phyloP scores from a whole-genome alignment of 2,888 invertebrate genomes.

The Drosophila antonietae region DNA sequence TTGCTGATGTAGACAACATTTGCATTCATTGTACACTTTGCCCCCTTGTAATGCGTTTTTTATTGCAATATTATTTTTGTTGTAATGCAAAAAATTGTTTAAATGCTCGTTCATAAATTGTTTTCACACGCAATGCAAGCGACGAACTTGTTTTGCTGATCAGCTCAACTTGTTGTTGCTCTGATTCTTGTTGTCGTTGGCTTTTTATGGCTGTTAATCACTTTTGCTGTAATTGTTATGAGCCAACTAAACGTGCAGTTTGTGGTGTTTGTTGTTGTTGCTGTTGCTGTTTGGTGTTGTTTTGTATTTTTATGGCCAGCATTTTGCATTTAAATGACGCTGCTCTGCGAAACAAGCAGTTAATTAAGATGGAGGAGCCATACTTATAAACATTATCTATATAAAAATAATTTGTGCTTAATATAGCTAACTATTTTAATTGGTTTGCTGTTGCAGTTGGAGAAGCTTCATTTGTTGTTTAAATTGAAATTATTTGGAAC shows the following conservation, averaged over 20 bases:
- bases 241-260: conserved; percentile 59
- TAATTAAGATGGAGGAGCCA: conserved; percentile 15
- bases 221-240: conserved; percentile 67
- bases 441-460: background rate
- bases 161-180: conserved; percentile 38
- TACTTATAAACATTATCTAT: background rate
- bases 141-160: conserved; percentile 51
- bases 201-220: conserved; percentile 60
- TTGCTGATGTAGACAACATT: conserved; percentile 54
- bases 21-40: conserved; percentile 74
- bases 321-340: conserved; percentile 42
- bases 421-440: conserved; percentile 11
- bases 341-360: conserved; percentile 22
- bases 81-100: conserved; percentile 38
- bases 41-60: conserved; percentile 66
- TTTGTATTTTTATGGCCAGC: conserved; percentile 29
- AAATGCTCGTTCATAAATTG: conserved; percentile 64
- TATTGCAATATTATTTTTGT: conserved; percentile 55
- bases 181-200: conserved; percentile 38
- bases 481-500: background rate
- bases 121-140: conserved; percentile 63
- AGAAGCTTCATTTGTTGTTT: background rate
- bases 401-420: conserved; percentile 2
- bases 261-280: conserved; percentile 28
- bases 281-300: background rate